Evolutionary conservation across 2,797 vertebrate species (phyloP).

Genomic region (Pachyuromys duprasi): DNA sequence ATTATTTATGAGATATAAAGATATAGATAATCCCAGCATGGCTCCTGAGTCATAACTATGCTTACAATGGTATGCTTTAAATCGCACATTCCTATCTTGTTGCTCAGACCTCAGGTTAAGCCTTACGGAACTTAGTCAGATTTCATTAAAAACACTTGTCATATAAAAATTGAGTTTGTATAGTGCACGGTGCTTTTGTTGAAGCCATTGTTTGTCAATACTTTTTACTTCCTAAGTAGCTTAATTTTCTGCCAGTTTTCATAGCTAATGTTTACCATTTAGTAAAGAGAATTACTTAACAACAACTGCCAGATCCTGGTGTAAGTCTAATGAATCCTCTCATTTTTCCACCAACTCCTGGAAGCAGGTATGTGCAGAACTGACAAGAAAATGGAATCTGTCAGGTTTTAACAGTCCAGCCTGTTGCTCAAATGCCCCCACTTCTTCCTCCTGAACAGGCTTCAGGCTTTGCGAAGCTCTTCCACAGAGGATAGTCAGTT

Average conservation of each 20-base stretch:
- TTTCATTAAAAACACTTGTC: not conserved
- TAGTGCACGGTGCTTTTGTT: not conserved
- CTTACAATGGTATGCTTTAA: not conserved
- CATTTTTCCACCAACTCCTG: not conserved
- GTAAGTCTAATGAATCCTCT: not conserved
- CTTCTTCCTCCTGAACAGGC: not conserved
- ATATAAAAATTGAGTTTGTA: constrained; percentile 6
- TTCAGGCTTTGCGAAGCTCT: not conserved
- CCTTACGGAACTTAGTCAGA: not conserved
- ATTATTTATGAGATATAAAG: constrained; percentile 58
- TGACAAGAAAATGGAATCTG: not conserved
- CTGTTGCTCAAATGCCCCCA: not conserved
- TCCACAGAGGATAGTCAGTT: not conserved
- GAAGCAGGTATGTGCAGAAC: not conserved
- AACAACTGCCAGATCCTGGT: not conserved
- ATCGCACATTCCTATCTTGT: constrained; percentile 48
- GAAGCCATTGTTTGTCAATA: constrained; percentile 24
- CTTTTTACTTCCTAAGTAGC: not conserved
- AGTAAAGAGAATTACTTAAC: not conserved
- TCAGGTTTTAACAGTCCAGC: not conserved
- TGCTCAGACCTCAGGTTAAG: constrained; percentile 51
- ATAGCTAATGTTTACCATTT: constrained; percentile 2
- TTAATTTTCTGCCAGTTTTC: not conserved
- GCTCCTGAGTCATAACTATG: constrained; percentile 43
- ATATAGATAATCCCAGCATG: constrained; percentile 46